Evolutionary conservation across 2,113 vertebrate species (phyloP).

Genomic region (Astatoreochromis straeleni): DNA sequence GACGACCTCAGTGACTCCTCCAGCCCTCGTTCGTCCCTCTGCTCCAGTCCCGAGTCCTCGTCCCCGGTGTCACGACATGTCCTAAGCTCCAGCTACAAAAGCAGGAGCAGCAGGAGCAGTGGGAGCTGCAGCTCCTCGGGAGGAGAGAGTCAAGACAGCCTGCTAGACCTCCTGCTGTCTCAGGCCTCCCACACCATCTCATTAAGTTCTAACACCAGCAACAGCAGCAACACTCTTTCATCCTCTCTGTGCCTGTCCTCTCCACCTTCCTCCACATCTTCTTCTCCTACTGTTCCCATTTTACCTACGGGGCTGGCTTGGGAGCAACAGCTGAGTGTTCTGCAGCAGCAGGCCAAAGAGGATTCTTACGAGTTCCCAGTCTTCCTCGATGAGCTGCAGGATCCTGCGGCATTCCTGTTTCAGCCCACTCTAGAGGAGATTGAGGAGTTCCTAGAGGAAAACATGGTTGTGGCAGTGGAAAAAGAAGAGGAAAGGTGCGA

Average conservation of each 20-base stretch:
- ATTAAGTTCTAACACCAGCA: constrained; percentile 26
- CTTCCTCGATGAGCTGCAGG: constrained; percentile 80
- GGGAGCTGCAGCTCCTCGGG: constrained; percentile 77
- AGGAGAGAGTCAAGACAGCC: constrained; percentile 82
- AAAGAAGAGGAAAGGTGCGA: constrained; percentile 64
- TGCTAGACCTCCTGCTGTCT: constrained; percentile 89
- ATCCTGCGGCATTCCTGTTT: constrained; percentile 81
- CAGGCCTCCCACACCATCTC: constrained; percentile 79
- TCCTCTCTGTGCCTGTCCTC: constrained; percentile 6
- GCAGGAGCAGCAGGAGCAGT: constrained; percentile 38
- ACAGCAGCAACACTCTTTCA: constrained; percentile 10
- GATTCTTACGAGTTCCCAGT: constrained; percentile 84
- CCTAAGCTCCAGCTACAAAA: constrained; percentile 46
- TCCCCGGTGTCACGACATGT: constrained; percentile 2
- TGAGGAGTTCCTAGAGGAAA: constrained; percentile 96
- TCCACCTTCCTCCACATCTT: constrained; percentile 8
- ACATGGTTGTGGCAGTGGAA: constrained; percentile 84
- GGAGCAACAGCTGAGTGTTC: constrained; percentile 54
- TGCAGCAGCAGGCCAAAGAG: constrained; percentile 74
- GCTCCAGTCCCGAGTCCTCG: constrained; percentile 77
- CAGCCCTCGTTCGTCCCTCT: constrained; percentile 84
- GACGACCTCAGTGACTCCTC: constrained; percentile 89
- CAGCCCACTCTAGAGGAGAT: constrained; percentile 98
- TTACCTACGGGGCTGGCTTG: constrained; percentile 76
- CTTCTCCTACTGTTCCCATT: constrained; percentile 38